phyloP scores from a whole-genome alignment of 2,113 vertebrate species.

The Campylomormyrus numenius region DNA sequence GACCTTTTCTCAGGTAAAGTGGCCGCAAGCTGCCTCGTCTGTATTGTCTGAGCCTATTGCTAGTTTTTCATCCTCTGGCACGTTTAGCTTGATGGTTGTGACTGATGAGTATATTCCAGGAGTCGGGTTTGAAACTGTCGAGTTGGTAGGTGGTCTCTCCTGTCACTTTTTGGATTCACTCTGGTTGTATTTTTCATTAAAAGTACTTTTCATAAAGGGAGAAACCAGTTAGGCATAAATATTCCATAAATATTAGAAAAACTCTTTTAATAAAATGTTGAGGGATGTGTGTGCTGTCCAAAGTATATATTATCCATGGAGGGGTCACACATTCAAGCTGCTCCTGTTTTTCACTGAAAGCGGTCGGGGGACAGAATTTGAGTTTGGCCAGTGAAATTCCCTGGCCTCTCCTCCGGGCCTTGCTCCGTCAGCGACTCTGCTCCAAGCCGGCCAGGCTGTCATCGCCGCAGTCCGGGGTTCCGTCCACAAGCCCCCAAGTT shows the following conservation, averaged over 20 bases:
- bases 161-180: constrained; percentile 2
- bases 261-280: constrained; percentile 52
- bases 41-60: neutral
- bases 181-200: neutral
- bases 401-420: constrained; percentile 45
- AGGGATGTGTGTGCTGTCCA: constrained; percentile 48
- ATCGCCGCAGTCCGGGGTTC: neutral
- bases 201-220: constrained; percentile 40
- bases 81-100: neutral
- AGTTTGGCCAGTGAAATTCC: constrained; percentile 56
- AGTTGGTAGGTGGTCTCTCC: neutral
- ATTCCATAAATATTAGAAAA: constrained; percentile 49
- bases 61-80: neutral
- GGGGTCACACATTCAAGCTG: constrained; percentile 51
- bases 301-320: constrained; percentile 62
- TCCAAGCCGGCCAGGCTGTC: constrained; percentile 1
- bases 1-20: neutral
- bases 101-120: neutral
- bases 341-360: constrained; percentile 38
- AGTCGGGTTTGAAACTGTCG: neutral
- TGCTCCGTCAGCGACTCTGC: constrained; percentile 23
- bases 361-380: constrained; percentile 52
- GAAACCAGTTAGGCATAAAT: constrained; percentile 37
- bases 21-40: neutral
- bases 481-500: constrained; percentile 35